These are phyloP conservation scores for Epinotia bilunana DNA, from an alignment of 2,888 invertebrate species.

Conservation along the genomic window DNA sequence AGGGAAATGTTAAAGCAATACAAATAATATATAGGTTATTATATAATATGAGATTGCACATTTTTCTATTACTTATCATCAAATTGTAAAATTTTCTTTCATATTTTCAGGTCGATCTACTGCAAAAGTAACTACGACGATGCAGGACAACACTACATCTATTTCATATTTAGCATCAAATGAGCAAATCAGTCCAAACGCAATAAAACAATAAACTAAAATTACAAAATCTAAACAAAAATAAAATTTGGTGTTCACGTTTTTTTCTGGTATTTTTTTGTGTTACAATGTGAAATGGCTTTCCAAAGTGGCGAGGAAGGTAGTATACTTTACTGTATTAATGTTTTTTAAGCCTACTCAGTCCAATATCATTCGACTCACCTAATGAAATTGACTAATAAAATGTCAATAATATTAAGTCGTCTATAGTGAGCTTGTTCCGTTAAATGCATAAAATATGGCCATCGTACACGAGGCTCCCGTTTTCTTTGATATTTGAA, in stretches of 20 bases:
- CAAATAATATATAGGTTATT: too few species aligned
- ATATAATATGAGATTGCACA: too few species aligned
- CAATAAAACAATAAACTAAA: too few species aligned
- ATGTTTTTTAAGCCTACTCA: not conserved
- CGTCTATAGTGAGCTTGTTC: not conserved
- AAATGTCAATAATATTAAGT: not conserved
- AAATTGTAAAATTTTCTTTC: too few species aligned
- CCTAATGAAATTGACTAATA: too few species aligned
- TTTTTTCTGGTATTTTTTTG: not conserved
- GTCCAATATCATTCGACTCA: too few species aligned
- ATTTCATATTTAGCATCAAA: not conserved
- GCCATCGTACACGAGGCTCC: conserved; percentile 31
- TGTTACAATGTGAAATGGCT: not conserved
- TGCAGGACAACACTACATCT: not conserved
- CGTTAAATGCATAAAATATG: not conserved
- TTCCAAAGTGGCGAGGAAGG: not conserved
- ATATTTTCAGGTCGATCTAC: not conserved
- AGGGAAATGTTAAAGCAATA: too few species aligned
- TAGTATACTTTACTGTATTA: not conserved
- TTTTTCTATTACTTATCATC: not conserved
- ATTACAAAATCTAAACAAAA: not conserved
- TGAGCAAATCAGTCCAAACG: not conserved
- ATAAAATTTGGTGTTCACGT: not conserved
- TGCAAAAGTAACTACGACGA: not conserved
- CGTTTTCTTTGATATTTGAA: conserved; percentile 60